phyloP scores from a whole-genome alignment of 2,113 vertebrate genomes.

The Cromileptes altivelis region DNA sequence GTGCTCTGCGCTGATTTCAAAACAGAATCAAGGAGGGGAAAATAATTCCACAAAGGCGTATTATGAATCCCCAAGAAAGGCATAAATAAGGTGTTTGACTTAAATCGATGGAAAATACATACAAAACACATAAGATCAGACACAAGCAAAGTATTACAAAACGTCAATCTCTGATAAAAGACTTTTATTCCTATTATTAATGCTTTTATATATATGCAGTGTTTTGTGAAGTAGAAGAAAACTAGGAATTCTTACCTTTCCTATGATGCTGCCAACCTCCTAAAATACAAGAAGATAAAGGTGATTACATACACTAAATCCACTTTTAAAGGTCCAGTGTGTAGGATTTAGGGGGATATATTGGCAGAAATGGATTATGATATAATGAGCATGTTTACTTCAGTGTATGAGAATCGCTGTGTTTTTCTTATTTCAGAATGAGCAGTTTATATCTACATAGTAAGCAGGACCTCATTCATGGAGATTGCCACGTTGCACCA shows the following conservation, averaged over 20 bases:
- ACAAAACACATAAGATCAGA: slow-evolving; percentile 17
- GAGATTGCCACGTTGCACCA: too few relatives aligned
- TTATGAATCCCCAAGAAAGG: slow-evolving; percentile 32
- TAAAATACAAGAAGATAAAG: slow-evolving; percentile 62
- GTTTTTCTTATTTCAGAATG: too few relatives aligned
- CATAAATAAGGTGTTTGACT: neutral
- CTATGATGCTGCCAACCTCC: slow-evolving; percentile 87
- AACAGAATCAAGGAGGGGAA: slow-evolving; percentile 29
- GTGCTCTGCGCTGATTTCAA: slow-evolving; percentile 38
- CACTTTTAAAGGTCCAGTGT: neutral
- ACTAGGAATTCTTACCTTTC: slow-evolving; percentile 78
- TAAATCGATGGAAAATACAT: slow-evolving; percentile 8
- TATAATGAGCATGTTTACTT: too few relatives aligned
- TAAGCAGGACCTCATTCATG: too few relatives aligned
- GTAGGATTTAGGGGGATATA: too few relatives aligned
- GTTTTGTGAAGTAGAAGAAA: neutral
- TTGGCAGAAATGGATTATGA: too few relatives aligned
- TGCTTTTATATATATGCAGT: neutral
- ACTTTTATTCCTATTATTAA: neutral
- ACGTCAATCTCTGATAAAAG: slow-evolving; percentile 7
- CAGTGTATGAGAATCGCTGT: too few relatives aligned
- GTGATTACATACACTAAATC: slow-evolving; percentile 1
- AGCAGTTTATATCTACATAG: too few relatives aligned
- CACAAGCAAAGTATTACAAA: slow-evolving; percentile 13
- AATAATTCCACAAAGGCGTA: slow-evolving; percentile 14